These are phyloP conservation scores for Pinna nobilis DNA, from an alignment of 1,140 invertebrate genomes.

Conservation along the genomic window DNA sequence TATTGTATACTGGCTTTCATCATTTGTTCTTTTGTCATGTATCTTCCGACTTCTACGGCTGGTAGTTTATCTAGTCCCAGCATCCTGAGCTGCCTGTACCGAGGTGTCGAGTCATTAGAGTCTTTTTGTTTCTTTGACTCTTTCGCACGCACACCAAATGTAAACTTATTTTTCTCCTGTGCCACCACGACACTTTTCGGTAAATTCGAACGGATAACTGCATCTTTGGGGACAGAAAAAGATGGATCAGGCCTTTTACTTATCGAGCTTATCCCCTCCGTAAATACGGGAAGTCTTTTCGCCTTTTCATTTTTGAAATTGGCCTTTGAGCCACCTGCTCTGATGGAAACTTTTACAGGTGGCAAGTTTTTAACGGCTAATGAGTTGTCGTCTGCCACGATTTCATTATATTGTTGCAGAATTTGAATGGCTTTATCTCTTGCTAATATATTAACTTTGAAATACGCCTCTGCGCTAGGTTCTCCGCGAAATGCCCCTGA, in stretches of 20 bases:
- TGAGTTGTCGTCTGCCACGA: constrained; percentile 23
- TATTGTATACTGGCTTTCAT: constrained; percentile 4
- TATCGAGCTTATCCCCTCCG: constrained; percentile 41
- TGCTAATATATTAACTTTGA: constrained; percentile 29
- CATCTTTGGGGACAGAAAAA: constrained; percentile 37
- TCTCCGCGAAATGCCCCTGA: background rate
- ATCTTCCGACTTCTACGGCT: constrained; percentile 30
- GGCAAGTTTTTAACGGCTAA: constrained; percentile 38
- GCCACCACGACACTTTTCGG: constrained; percentile 32
- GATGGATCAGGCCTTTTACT: constrained; percentile 30
- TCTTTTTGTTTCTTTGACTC: constrained; percentile 24
- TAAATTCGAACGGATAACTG: constrained; percentile 33
- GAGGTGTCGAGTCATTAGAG: background rate
- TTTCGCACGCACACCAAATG: constrained; percentile 24
- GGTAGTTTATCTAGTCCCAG: constrained; percentile 38
- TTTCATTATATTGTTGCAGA: constrained; percentile 38
- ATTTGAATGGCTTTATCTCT: constrained; percentile 39
- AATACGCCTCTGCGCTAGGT: background rate
- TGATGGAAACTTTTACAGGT: constrained; percentile 29
- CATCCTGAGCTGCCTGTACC: constrained; percentile 38
- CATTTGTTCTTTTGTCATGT: constrained; percentile 28
- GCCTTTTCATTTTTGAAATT: constrained; percentile 2
- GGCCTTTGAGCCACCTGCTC: background rate
- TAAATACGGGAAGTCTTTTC: constrained; percentile 33
- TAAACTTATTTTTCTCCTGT: constrained; percentile 36